Evolutionary conservation across 2,888 invertebrate genomes (phyloP).

Genomic region (Keiferia lycopersicella): DNA sequence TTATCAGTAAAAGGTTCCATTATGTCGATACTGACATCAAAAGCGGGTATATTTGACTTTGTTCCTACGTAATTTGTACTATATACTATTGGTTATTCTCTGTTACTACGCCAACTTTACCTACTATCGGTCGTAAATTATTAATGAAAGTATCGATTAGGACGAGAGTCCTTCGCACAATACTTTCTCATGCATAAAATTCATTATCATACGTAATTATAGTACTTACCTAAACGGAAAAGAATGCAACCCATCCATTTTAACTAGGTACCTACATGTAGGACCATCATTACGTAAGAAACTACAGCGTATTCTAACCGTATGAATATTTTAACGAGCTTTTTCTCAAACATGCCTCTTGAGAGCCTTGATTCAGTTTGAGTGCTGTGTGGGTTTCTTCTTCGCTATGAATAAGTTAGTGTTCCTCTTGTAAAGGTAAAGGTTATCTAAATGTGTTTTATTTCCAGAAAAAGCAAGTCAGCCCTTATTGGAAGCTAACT

Average conservation of each 20-base stretch:
- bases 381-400: constrained; percentile 5
- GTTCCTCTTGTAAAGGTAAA: neutral
- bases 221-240: no score
- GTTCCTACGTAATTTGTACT: no score
- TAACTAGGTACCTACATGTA: neutral
- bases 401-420: neutral
- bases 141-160: neutral
- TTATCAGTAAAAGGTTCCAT: neutral
- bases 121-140: neutral
- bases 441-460: neutral
- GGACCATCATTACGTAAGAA: neutral
- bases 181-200: neutral
- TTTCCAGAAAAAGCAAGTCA: constrained; percentile 63
- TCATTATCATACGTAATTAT: neutral
- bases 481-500: constrained; percentile 64
- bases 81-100: no score
- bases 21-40: neutral
- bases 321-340: constrained; percentile 11
- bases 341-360: neutral
- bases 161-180: neutral
- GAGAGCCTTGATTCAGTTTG: constrained; percentile 10
- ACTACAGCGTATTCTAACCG: neutral
- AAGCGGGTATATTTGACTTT: neutral
- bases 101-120: neutral
- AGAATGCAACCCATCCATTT: neutral